Evolutionary conservation across 2,797 vertebrate species (phyloP), one percentile per base, ranked within the genome.

Genomic region (Mico argentatus): DNA sequence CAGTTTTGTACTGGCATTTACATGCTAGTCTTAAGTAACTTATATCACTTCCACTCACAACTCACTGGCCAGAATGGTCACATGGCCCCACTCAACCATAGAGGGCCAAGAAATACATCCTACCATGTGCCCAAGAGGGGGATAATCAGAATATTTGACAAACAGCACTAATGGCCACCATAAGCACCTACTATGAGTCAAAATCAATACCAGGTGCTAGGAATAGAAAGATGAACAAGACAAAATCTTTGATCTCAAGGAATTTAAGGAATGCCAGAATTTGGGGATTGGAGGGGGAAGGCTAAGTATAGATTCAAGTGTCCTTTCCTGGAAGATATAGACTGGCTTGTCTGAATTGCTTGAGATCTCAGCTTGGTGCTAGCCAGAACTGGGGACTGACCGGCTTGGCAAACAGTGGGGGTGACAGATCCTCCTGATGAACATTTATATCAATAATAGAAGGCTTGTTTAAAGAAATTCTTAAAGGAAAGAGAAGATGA

Each of bases 401-500:
- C 75, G 26, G 84, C 55, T 80, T 87, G 89, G 91, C 97, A 96
- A 93, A 89, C 41, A 22, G 52, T 48, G n/a, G 84, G 0, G 14
- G 48, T 1, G 93, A 50, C 90, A 92, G 97, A 96, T 97, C 81
- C 77, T 95, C 80, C 91, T 95, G 96, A 97, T 0, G 7, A 97
- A 86, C 67, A 1, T 82, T 97, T 97, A 55, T 97, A 90, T 98
- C 97, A 98, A 97, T 98, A 98, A 97, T 90, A 94, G 95, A 36
- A 91, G 91, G 61, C 88, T 46, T 97, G 97, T 98, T 98, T 91
- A 95, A 97, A 39, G 84, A 73, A 73, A 73, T 95, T 98, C 89
- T 96, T 98, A 96, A 96, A 97, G 97, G 83, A 96, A 95, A 98
- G 98, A 98, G 97, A 97, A 98, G 98, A 96, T 97, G 97, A 98